These are phyloP conservation scores for Oithona nana DNA, from an alignment of 2,888 invertebrate genomes.

Conservation along the genomic window DNA sequence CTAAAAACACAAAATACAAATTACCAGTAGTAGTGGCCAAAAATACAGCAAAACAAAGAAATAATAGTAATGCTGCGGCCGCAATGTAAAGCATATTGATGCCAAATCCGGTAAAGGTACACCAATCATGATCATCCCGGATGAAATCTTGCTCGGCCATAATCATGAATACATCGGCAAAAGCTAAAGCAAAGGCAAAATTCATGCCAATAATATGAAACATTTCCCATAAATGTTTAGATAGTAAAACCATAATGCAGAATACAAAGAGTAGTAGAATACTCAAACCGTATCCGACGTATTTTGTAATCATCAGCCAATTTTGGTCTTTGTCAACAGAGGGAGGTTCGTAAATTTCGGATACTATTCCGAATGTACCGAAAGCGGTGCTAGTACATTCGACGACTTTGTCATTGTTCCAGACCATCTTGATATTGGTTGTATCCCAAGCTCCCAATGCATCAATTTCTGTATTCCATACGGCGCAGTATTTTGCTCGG, in stretches of 20 bases:
- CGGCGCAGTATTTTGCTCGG: constrained; percentile 17
- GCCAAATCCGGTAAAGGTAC: constrained; percentile 19
- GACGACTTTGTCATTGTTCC: neutral
- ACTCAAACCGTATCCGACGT: constrained; percentile 22
- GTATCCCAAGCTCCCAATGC: constrained; percentile 21
- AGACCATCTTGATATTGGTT: neutral
- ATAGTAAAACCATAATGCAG: constrained; percentile 18
- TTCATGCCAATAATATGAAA: constrained; percentile 24
- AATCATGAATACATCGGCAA: constrained; percentile 21
- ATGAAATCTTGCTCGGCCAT: neutral
- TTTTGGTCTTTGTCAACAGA: constrained; percentile 2
- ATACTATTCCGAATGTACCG: constrained; percentile 19
- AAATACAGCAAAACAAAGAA: constrained; percentile 19
- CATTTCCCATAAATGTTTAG: constrained; percentile 22
- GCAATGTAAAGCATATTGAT: constrained; percentile 20
- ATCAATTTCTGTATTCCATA: constrained; percentile 20
- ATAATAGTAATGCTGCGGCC: constrained; percentile 17
- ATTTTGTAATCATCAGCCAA: constrained; percentile 23
- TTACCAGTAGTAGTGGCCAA: constrained; percentile 20
- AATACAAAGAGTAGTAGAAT: constrained; percentile 22
- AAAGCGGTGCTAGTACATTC: constrained; percentile 17
- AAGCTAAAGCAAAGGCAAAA: constrained; percentile 21
- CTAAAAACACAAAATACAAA: too few relatives aligned
- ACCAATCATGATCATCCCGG: constrained; percentile 19
- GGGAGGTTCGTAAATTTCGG: constrained; percentile 15